Evolutionary conservation across 2,888 invertebrate species (phyloP).

Genomic region (Eurytoma californica): DNA sequence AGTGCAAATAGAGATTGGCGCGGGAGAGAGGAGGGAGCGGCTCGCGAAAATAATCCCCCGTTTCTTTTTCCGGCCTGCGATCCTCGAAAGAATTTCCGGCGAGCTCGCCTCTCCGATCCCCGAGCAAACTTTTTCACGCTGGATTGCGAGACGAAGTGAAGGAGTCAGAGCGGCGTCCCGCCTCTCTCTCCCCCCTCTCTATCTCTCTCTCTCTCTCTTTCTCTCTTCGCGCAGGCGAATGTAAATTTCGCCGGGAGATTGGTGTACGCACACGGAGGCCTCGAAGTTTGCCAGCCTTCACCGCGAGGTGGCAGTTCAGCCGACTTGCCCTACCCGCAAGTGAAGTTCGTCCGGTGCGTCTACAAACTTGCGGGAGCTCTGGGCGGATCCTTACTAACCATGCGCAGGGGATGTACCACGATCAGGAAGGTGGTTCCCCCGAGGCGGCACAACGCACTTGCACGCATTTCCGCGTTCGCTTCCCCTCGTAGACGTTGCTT

Average conservation of each 20-base stretch:
- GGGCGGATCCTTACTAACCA: slow-evolving; percentile 62
- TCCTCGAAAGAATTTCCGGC: slow-evolving; percentile 28
- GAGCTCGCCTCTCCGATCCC: not conserved
- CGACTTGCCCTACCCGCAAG: slow-evolving; percentile 22
- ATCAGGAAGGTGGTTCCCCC: slow-evolving; percentile 66
- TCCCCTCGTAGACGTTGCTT: slow-evolving; percentile 15
- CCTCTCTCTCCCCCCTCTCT: too few species aligned
- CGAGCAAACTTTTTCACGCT: not conserved
- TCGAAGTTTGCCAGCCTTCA: not conserved
- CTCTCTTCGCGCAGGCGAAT: too few species aligned
- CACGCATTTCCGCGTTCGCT: not conserved
- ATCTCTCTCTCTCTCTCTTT: too few species aligned
- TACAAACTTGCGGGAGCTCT: not conserved
- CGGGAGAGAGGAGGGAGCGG: not conserved
- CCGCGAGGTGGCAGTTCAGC: not conserved
- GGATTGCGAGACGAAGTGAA: slow-evolving; percentile 28
- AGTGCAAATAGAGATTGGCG: slow-evolving; percentile 54
- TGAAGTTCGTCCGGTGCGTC: not conserved
- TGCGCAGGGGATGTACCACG: slow-evolving; percentile 63
- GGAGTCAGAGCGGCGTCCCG: not conserved
- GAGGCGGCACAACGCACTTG: slow-evolving; percentile 42
- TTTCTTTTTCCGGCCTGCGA: not conserved
- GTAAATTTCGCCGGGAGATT: slow-evolving; percentile 44
- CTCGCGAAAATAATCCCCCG: not conserved
- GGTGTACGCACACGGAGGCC: slow-evolving; percentile 5